Evolutionary conservation across 53 echinoderm and acorn worm genomes (phyloP).

Genomic region (Glandiceps talaboti): DNA sequence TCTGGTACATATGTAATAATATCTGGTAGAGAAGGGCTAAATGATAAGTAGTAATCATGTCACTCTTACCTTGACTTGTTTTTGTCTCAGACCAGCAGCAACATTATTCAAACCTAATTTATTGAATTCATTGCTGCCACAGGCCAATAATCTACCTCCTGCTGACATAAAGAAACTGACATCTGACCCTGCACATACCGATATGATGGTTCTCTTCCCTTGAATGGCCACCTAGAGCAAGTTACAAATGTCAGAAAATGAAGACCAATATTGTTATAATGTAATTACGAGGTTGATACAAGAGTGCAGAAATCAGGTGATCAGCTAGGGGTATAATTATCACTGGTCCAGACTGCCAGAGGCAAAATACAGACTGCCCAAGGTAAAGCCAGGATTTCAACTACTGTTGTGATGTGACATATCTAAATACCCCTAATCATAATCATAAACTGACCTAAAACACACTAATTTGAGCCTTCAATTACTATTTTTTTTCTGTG

Average conservation of each 20-base stretch:
- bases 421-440: too few relatives aligned
- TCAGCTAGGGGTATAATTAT: neutral
- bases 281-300: neutral
- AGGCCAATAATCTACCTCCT: slow-evolving; percentile 80
- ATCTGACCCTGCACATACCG: slow-evolving; percentile 80
- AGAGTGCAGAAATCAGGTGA: neutral
- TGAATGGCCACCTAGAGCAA: slow-evolving; percentile 47
- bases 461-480: too few relatives aligned
- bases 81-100: slow-evolving; percentile 75
- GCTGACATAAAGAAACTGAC: slow-evolving; percentile 71
- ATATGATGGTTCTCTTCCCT: slow-evolving; percentile 53
- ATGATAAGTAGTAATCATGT: too few relatives aligned
- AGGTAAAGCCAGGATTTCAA: too few relatives aligned
- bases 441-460: too few relatives aligned
- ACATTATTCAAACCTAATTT: slow-evolving; percentile 90
- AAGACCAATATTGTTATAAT: neutral
- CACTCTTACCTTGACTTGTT: slow-evolving; percentile 78
- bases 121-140: slow-evolving; percentile 94
- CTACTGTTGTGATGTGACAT: too few relatives aligned
- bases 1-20: too few relatives aligned
- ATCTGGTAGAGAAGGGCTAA: too few relatives aligned
- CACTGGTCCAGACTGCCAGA: neutral
- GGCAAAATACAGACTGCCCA: too few relatives aligned
- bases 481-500: too few relatives aligned
- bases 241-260: too few relatives aligned